Conservation (phyloP, 1,140 invertebrate species). For the Chymomyza costata region DNA sequence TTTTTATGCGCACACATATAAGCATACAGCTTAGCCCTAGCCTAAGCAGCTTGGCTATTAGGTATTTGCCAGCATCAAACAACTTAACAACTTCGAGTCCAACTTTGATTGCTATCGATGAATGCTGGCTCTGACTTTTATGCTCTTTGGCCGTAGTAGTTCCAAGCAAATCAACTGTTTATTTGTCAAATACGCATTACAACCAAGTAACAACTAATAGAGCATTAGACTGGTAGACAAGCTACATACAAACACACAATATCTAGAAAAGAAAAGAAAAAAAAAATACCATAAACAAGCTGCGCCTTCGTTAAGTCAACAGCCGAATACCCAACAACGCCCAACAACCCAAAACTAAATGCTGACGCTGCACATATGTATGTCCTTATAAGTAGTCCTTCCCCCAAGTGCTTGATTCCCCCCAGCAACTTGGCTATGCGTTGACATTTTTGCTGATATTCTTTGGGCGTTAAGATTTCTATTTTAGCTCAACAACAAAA, state of each 20-base stretch:
- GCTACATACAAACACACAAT: constrained; percentile 12
- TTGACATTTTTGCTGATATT: constrained; percentile 58
- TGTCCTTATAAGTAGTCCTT: constrained; percentile 3
- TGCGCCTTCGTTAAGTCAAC: constrained; percentile 61
- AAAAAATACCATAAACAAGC: constrained; percentile 7
- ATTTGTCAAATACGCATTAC: constrained; percentile 73
- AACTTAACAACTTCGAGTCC: constrained; percentile 64
- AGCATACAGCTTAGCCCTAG: constrained; percentile 8
- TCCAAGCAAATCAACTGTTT: constrained; percentile 65
- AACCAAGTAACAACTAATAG: constrained; percentile 57
- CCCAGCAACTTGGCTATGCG: constrained; percentile 42
- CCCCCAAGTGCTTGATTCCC: constrained; percentile 29
- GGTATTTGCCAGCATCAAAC: constrained; percentile 68
- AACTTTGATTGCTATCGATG: constrained; percentile 58
- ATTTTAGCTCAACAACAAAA: constrained; percentile 14
- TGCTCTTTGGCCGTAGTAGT: no score
- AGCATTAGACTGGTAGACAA: constrained; percentile 31
- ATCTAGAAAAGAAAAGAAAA: no score
- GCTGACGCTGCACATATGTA: constrained; percentile 68
- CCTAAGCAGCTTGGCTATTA: constrained; percentile 41
- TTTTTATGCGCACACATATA: no score
- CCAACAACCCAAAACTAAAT: constrained; percentile 27
- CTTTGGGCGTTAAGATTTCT: constrained; percentile 52
- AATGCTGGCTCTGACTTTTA: no score
- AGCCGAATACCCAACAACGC: background rate